These are phyloP conservation scores for Pammene aurita DNA, from an alignment of 2,888 invertebrate genomes.

Conservation along the genomic window DNA sequence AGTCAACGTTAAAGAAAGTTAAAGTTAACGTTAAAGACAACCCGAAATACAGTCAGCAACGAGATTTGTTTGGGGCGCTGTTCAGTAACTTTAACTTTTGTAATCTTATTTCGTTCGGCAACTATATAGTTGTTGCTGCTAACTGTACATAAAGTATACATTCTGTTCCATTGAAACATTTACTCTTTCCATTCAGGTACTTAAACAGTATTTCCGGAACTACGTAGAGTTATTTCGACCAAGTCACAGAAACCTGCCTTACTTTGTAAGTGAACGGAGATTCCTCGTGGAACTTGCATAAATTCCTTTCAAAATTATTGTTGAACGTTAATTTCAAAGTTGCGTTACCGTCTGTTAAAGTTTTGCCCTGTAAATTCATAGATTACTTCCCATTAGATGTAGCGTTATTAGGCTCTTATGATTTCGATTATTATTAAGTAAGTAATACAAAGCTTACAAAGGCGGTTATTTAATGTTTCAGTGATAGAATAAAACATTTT, in stretches of 20 bases:
- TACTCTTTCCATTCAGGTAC: slow-evolving; percentile 31
- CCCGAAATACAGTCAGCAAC: too few species aligned
- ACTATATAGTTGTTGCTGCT: too few species aligned
- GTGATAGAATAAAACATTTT: too few species aligned
- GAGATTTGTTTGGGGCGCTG: too few species aligned
- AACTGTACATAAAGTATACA: not conserved
- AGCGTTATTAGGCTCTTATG: too few species aligned
- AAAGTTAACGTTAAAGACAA: too few species aligned
- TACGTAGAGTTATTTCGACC: slow-evolving; percentile 22
- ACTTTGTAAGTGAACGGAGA: slow-evolving; percentile 3
- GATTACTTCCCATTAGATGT: not conserved
- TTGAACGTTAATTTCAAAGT: not conserved
- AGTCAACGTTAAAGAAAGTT: too few species aligned
- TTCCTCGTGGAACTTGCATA: not conserved
- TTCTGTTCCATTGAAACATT: slow-evolving; percentile 4
- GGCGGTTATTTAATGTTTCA: too few species aligned
- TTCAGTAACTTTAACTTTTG: too few species aligned
- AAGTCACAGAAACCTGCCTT: slow-evolving; percentile 16
- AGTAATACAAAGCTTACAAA: too few species aligned
- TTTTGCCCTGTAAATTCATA: slow-evolving; percentile 1
- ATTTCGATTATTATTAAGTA: too few species aligned
- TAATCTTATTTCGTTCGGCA: too few species aligned
- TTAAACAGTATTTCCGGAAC: slow-evolving; percentile 28
- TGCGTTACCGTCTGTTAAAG: not conserved
- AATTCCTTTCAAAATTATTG: not conserved